Evolutionary conservation across 2,888 invertebrate genomes (phyloP).

Genomic region (Drosophila limbata): DNA sequence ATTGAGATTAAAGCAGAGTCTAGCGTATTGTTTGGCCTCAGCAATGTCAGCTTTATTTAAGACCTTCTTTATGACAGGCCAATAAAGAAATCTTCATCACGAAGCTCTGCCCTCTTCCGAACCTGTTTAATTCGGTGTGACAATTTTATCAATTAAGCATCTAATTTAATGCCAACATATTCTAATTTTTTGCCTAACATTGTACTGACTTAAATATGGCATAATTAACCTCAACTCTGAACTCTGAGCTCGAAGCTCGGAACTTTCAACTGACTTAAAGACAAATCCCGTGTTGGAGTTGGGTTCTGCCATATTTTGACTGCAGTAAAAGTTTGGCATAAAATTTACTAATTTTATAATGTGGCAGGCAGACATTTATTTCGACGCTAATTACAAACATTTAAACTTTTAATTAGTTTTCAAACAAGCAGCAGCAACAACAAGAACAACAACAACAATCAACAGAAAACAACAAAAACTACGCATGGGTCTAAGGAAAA

Average conservation of each 20-base stretch:
- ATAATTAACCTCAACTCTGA: slow-evolving; percentile 12
- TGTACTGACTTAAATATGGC: not conserved
- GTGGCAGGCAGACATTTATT: slow-evolving; percentile 76
- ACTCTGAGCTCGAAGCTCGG: not conserved
- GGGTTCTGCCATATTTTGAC: slow-evolving; percentile 14
- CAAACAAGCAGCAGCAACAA: slow-evolving; percentile 49
- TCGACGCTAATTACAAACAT: slow-evolving; percentile 77
- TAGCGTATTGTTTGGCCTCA: not conserved
- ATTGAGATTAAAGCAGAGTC: not conserved
- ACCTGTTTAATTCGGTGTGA: not conserved
- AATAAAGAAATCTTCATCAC: not conserved
- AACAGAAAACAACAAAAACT: slow-evolving; percentile 20
- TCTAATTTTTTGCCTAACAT: not conserved
- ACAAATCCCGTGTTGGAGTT: slow-evolving; percentile 13
- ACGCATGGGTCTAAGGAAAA: slow-evolving; percentile 18
- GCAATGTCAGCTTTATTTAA: slow-evolving; percentile 1
- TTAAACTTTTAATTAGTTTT: slow-evolving; percentile 79
- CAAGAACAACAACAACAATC: slow-evolving; percentile 13
- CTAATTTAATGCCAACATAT: slow-evolving; percentile 3
- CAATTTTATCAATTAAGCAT: slow-evolving; percentile 4
- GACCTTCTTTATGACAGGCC: not conserved
- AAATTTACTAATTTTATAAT: slow-evolving; percentile 75
- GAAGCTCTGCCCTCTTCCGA: not conserved
- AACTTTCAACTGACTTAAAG: slow-evolving; percentile 13
- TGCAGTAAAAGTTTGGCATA: slow-evolving; percentile 52